Percentiles rank a stretch among this genome's conserved stretches.
Evolutionary conservation across 1,140 invertebrate species (phyloP).

Genomic region (Calliphora vicina): DNA sequence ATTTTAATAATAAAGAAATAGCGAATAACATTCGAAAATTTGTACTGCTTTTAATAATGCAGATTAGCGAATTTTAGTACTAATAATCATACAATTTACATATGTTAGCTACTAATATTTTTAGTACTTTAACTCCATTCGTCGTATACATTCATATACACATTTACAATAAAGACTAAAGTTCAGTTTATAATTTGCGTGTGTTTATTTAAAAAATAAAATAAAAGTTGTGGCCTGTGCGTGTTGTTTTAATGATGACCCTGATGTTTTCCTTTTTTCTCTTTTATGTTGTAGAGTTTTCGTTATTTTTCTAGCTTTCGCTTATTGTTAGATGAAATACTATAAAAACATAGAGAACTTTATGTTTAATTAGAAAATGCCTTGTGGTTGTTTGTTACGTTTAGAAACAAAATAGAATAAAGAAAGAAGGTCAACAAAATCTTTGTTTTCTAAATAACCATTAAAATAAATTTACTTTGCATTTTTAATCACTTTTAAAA

Average conservation of each 20-base stretch:
- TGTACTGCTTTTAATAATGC: no score
- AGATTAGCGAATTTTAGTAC: no score
- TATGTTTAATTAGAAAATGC: slow-evolving; percentile 35
- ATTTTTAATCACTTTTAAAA: slow-evolving; percentile 6
- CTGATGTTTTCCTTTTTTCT: slow-evolving; percentile 9
- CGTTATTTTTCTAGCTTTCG: background rate
- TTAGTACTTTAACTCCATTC: background rate
- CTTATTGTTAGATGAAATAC: slow-evolving; percentile 16
- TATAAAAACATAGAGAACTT: background rate
- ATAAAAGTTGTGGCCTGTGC: slow-evolving; percentile 1
- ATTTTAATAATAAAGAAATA: no score
- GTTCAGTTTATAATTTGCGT: slow-evolving; percentile 24
- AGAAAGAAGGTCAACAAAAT: background rate
- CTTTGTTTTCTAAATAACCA: slow-evolving; percentile 4
- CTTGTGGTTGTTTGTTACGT: slow-evolving; percentile 21
- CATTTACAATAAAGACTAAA: background rate
- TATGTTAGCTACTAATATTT: no score
- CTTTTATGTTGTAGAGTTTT: background rate
- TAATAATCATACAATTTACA: no score
- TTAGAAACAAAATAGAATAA: background rate
- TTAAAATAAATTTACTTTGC: slow-evolving; percentile 2
- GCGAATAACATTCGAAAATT: no score
- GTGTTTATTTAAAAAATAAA: slow-evolving; percentile 5
- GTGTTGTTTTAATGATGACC: slow-evolving; percentile 31
- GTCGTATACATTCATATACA: no score